Evolutionary conservation across 2,888 invertebrate species (phyloP), one percentile per base, ranked within the genome.

Genomic region (Oligia fasciuncula): DNA sequence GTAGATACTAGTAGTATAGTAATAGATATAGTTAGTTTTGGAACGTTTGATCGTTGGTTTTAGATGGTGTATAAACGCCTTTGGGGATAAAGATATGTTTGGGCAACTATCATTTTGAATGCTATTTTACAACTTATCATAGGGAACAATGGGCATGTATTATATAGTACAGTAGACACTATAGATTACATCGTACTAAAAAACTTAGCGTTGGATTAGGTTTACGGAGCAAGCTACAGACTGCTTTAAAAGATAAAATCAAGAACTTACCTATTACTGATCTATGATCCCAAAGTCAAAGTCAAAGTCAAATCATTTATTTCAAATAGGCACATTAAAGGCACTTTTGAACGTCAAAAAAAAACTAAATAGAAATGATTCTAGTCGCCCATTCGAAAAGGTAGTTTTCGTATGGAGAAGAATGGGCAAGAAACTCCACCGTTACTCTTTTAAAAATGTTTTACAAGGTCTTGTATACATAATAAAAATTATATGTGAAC

Each of bases 81-180:
- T 19, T 77, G 46, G 62, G 19, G 65, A 54, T 54, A 54, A 49
- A 63, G 73, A 79, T 79, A 79, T 66, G 60, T 81, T 73, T 49
- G 14, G 17, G 4, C 6, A 84, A 79, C 14, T 65, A n/a, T n/a
- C n/a, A 74, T 43, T 43, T 68, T 49, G 14, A 83, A 71, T 49
- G 14, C 23, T 69, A 60, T 14, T 77, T 67, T 51, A 54, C 14
- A 83, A 71, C 57, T 62, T 49, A 40, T 76, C 13, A 29, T 54
- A 67, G 8, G 14, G 29, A 6, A 51, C 62, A 46, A 73, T 35
- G 6, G 8, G 1, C 17, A 49, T 19, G 35, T 74, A 35, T 60
- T 17, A 54, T 14, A 19, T 40, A 4, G 19, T 8, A 68, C 40
- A 9, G 13, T 78, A 49, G 62, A n/a, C 4, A 14, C 17, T 51